phyloP scores from a whole-genome alignment of 1,140 invertebrate species.

The Cylas formicarius region DNA sequence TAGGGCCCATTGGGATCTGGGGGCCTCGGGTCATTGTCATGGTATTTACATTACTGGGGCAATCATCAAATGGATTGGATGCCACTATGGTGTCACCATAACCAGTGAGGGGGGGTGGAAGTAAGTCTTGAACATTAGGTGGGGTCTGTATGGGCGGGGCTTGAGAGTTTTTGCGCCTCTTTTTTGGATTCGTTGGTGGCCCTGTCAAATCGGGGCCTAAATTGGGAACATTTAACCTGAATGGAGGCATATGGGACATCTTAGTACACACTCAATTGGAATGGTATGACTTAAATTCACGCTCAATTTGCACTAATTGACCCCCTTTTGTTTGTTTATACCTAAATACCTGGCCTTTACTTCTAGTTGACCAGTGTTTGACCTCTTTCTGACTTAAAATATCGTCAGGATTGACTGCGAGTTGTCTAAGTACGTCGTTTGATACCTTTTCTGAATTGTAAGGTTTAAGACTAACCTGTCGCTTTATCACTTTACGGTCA shows the following conservation, averaged over 20 bases:
- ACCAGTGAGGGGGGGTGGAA: conserved; percentile 74
- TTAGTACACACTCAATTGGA: conserved; percentile 7
- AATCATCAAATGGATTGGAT: conserved; percentile 93
- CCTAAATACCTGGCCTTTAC: conserved; percentile 27
- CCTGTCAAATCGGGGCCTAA: conserved; percentile 51
- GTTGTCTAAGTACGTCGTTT: conserved; percentile 18
- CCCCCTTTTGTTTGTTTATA: conserved; percentile 22
- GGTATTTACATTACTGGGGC: conserved; percentile 58
- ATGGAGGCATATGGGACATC: conserved; percentile 65
- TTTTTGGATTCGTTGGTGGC: conserved; percentile 61
- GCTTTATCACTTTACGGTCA: too few species aligned
- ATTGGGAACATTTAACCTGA: conserved; percentile 58
- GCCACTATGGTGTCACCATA: conserved; percentile 91
- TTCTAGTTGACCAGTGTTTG: conserved; percentile 28
- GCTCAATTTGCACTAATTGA: conserved; percentile 14
- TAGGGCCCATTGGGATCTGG: conserved; percentile 31
- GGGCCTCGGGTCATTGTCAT: conserved; percentile 55
- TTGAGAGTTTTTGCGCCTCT: conserved; percentile 58
- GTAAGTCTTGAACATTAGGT: conserved; percentile 64
- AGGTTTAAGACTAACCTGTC: too few species aligned
- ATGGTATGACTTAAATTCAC: conserved; percentile 13
- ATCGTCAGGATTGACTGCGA: conserved; percentile 26
- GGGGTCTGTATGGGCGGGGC: conserved; percentile 48
- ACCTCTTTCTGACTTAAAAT: conserved; percentile 29
- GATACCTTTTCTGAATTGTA: too few species aligned